phyloP scores from a whole-genome alignment of 64 coral and sea anemone genomes.

The Dendrophyllia cribrosa region DNA sequence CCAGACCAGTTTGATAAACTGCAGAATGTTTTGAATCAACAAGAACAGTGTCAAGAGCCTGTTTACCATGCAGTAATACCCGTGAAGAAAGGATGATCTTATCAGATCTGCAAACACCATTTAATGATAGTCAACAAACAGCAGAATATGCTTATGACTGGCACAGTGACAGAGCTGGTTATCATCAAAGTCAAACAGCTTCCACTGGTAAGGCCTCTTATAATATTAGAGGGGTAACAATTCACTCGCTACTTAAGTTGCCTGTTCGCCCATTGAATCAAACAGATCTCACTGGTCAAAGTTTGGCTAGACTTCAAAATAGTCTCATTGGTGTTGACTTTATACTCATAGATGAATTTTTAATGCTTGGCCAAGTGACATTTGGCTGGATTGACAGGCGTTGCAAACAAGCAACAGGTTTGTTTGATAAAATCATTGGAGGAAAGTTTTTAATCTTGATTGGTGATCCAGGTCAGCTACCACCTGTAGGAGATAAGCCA shows the following conservation, averaged over 20 bases:
- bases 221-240: neutral
- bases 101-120: neutral
- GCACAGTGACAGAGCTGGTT: neutral
- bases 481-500: conserved; percentile 17
- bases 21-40: too few species aligned
- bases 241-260: neutral
- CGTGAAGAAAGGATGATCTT: neutral
- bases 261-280: neutral
- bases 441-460: conserved; percentile 2
- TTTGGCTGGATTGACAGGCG: neutral
- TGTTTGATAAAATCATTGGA: neutral
- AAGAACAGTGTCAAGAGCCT: too few species aligned
- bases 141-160: neutral
- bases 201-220: neutral
- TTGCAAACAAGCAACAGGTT: neutral
- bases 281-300: neutral
- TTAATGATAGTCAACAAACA: neutral
- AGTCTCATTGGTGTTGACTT: neutral
- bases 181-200: neutral
- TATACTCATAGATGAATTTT: neutral
- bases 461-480: conserved; percentile 19
- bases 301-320: neutral
- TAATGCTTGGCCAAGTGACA: neutral
- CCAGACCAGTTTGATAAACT: too few species aligned
- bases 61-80: too few species aligned